Conservation (phyloP, 2,888 invertebrate species). For the Thera britannica region DNA sequence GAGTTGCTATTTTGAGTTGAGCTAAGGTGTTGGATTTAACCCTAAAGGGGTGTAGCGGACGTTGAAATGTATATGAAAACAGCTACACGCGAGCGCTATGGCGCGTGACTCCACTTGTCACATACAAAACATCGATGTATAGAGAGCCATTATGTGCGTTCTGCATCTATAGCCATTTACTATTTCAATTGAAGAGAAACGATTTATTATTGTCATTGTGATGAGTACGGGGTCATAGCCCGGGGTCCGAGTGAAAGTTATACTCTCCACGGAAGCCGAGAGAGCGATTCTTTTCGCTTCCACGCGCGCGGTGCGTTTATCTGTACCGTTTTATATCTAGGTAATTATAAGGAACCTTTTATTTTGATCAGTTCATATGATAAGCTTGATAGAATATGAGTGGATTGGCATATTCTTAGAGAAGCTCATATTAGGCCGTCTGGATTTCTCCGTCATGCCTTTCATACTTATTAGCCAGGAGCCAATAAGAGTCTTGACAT, state of each 20-base stretch:
- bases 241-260: conserved; percentile 48
- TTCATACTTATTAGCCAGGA: too few species aligned
- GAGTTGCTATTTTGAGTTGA: too few species aligned
- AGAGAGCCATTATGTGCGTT: not conserved
- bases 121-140: not conserved
- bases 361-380: too few species aligned
- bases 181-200: conserved; percentile 18
- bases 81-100: too few species aligned
- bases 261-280: conserved; percentile 42
- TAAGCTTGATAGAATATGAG: too few species aligned
- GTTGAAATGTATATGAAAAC: too few species aligned
- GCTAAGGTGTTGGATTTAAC: too few species aligned
- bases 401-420: too few species aligned
- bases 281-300: conserved; percentile 42
- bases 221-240: conserved; percentile 38
- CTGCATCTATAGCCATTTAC: not conserved
- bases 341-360: not conserved
- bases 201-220: conserved; percentile 37
- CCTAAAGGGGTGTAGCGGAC: too few species aligned
- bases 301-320: conserved; percentile 14
- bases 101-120: too few species aligned
- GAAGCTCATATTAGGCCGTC: not conserved
- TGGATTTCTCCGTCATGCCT: not conserved
- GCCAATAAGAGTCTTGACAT: too few species aligned
- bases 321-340: conserved; percentile 18